Evolutionary conservation across 2,113 vertebrate genomes (phyloP), one percentile per base, ranked within the genome.

Genomic region (Macrotus californicus): DNA sequence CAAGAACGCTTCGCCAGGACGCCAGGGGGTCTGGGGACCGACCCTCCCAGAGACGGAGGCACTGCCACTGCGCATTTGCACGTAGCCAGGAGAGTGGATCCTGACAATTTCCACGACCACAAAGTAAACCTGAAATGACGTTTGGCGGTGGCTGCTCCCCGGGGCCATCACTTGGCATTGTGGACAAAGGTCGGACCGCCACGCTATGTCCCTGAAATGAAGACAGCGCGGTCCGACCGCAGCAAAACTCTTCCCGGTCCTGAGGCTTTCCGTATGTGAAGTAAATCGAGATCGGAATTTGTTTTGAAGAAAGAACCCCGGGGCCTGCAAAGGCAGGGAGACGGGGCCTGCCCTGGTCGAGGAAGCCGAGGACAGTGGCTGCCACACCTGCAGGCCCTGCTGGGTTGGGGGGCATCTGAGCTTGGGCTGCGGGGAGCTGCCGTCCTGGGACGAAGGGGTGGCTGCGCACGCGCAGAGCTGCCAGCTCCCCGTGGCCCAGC

Each of bases 31-130:
- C 76, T 34, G 36, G 77, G 48, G 36, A 29, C 22, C n/a, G 6
- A 41, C 10, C n/a, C n/a, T 52, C 22, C 1, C 14, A 26, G 79
- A 31, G 24, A 31, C 7, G 0, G 80, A 29, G 80, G 54, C 56
- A 19, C 5, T 6, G 4, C 15, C 8, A 0, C 3, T 3, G 16
- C 16, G 1, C 12, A 1, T 52, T 0, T 64, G 85, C 12, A 66
- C 66, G 54, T 2, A 22, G 46, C 36, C n/a, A 13, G 11, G 24
- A 43, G 43, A 52, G 5, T 1, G 43, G 5, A 13, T 36, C n/a
- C 5, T 15, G 66, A 43, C 50, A 29, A 54, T 41, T 41, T 21
- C 26, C 52, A 2, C 11, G 7, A 21, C 21, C 26, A 16, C 46
- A 46, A 36, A 22, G 46, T 15, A 3, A 13, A 11, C 11, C 16